phyloP scores from a whole-genome alignment of 2,888 invertebrate genomes.

The Brachypalpus laphriformis region DNA sequence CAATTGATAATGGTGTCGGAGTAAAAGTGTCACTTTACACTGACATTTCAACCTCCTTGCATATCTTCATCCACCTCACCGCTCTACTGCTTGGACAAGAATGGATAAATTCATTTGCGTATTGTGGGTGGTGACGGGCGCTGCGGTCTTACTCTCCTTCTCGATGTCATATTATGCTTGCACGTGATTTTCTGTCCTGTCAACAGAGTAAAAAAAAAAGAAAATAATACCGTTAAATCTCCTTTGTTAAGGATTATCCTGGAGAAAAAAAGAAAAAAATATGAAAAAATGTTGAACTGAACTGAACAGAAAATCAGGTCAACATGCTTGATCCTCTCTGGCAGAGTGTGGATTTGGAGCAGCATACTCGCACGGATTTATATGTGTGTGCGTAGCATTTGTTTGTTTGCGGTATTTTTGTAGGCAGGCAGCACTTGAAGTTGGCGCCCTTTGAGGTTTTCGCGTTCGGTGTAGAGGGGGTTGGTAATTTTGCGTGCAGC shows the following conservation, averaged over 20 bases:
- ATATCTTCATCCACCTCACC: background rate
- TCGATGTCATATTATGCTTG: conserved; percentile 52
- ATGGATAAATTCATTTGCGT: conserved; percentile 56
- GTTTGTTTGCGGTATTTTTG: conserved; percentile 63
- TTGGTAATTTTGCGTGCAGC: conserved; percentile 61
- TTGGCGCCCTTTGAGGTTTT: conserved; percentile 57
- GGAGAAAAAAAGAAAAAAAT: conserved; percentile 26
- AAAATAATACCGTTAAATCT: conserved; percentile 51
- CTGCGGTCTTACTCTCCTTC: conserved; percentile 8
- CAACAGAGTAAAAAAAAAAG: conserved; percentile 30
- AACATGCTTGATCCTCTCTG: conserved; percentile 69
- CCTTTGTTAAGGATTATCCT: conserved; percentile 65
- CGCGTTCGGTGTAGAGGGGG: background rate
- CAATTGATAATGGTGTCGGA: conserved; percentile 69
- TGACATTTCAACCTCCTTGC: conserved; percentile 44
- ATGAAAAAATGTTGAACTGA: background rate
- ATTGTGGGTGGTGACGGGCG: background rate
- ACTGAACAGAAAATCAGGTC: conserved; percentile 68
- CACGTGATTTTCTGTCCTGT: conserved; percentile 55
- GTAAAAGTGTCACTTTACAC: conserved; percentile 55
- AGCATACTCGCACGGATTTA: conserved; percentile 58
- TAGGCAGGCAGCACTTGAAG: conserved; percentile 58
- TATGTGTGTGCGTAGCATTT: conserved; percentile 49
- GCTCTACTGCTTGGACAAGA: conserved; percentile 30
- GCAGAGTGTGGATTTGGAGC: conserved; percentile 67